These are phyloP conservation scores for Dolichallabes microphthalmus DNA, from an alignment of 2,113 vertebrate species.

Conservation along the genomic window DNA sequence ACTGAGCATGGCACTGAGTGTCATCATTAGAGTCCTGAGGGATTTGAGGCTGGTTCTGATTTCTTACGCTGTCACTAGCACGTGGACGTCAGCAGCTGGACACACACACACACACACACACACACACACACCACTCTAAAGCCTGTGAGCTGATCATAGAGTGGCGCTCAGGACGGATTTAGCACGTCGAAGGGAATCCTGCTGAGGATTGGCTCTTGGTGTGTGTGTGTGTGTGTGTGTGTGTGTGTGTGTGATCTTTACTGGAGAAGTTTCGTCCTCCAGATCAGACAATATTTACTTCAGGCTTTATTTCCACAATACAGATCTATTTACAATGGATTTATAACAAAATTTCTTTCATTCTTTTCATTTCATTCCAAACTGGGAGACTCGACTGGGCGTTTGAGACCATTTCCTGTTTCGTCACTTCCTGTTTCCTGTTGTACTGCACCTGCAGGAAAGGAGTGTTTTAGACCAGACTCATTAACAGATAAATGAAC, in stretches of 20 bases:
- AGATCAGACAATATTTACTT: neutral
- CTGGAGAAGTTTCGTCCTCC: neutral
- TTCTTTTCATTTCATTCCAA: too few species aligned
- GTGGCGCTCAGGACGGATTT: neutral
- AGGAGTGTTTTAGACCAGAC: slow-evolving; percentile 53
- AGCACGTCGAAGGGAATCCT: neutral
- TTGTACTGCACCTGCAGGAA: slow-evolving; percentile 22
- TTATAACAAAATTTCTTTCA: too few species aligned
- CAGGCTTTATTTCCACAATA: neutral
- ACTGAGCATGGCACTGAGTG: too few species aligned
- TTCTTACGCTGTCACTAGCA: neutral
- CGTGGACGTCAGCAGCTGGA: neutral
- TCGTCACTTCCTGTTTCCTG: slow-evolving; percentile 28
- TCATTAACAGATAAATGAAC: slow-evolving; percentile 12
- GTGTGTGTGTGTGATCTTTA: neutral
- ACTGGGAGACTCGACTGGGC: neutral
- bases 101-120: neutral
- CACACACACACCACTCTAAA: too few species aligned
- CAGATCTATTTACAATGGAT: neutral
- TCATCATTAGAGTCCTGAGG: neutral
- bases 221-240: neutral
- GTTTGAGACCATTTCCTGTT: slow-evolving; percentile 10
- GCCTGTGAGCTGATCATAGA: neutral
- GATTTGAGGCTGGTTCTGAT: neutral
- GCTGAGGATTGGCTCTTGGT: neutral